Base-by-base conservation (phyloP, 2,113 vertebrate genomes). In the Podarcis raffonei region DNA sequence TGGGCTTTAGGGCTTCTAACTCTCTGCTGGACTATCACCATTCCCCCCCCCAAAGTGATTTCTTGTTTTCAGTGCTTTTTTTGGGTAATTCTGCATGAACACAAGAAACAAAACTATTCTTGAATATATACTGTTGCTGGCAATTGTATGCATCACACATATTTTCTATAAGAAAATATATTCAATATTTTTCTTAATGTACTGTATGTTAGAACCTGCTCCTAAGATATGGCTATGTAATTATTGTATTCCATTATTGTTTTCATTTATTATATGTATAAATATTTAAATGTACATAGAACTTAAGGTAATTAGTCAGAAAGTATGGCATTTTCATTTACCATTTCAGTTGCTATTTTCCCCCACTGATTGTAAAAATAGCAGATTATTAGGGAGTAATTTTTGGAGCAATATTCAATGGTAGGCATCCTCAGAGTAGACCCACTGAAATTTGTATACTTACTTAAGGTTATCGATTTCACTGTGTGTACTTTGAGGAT, bases 51-150 rank as follows among this genome's bases (percentile, higher is more conserved):
- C 7, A 5, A 22, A 11, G 11, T 30, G 25, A 48, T 42, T 42
- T 83, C 32, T 48, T 87, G 48, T 69, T 85, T 91, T 78, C 76
- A 80, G 83, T 57, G 77, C 20, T 84, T 89, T 71, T 71, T 9
- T 91, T 18, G 62, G 78, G 81, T 92, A 48, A 93, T 85, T 87
- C 78, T 72, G 35, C 8, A 32, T 27, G 20, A 22, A 74, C 74
- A 91, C 92, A 95, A 91, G 92, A 87, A 93, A 74, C 86, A 85
- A 74, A 2, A 85, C 20, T 59, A 84, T 93, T 93, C 37, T 20
- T 83, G 89, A 89, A n/a, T 53, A 85, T n/a, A 71, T 62, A 72
- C 22, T 91, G 6, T 93, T 93, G n/a, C 53, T 75, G 84, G 42
- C 75, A 68, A 87, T 74, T 57, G 12, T 92, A n/a, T 79, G 65